Conservation (phyloP, 2,888 invertebrate species). For the Polyommatus iphigenia region DNA sequence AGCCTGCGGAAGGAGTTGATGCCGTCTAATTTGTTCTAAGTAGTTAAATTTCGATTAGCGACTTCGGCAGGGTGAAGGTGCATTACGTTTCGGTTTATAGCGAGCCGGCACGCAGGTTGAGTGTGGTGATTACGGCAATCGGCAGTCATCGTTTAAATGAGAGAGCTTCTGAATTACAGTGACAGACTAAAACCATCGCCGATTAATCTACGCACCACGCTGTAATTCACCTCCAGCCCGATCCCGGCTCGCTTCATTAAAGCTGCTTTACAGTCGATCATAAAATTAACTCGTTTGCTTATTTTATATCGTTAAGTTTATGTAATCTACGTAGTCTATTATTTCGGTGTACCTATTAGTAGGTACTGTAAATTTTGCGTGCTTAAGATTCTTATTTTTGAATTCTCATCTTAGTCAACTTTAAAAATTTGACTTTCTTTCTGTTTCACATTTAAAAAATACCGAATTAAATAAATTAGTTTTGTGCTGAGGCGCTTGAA, state of each 20-base stretch:
- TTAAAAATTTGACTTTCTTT: no score
- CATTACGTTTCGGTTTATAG: constrained; percentile 37
- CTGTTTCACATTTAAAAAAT: background rate
- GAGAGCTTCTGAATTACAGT: constrained; percentile 40
- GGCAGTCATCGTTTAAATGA: constrained; percentile 41
- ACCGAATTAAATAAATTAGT: background rate
- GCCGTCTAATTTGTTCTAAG: constrained; percentile 29
- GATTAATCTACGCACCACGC: constrained; percentile 37
- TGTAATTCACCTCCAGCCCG: constrained; percentile 27
- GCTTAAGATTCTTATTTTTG: no score
- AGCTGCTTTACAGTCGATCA: constrained; percentile 21
- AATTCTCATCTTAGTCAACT: no score
- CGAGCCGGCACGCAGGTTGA: constrained; percentile 37
- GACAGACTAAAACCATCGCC: constrained; percentile 37
- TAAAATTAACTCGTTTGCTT: constrained; percentile 27
- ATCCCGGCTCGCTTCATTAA: constrained; percentile 26
- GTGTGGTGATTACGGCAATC: constrained; percentile 41
- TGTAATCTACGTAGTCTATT: background rate
- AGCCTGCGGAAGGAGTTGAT: constrained; percentile 3
- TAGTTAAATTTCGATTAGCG: constrained; percentile 36
- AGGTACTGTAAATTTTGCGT: background rate
- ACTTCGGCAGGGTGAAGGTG: constrained; percentile 35
- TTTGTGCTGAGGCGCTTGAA: background rate
- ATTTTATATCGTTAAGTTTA: constrained; percentile 9
- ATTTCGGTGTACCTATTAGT: background rate